phyloP scores from a whole-genome alignment of 2,113 vertebrate genomes.

The Hippolais icterina region DNA sequence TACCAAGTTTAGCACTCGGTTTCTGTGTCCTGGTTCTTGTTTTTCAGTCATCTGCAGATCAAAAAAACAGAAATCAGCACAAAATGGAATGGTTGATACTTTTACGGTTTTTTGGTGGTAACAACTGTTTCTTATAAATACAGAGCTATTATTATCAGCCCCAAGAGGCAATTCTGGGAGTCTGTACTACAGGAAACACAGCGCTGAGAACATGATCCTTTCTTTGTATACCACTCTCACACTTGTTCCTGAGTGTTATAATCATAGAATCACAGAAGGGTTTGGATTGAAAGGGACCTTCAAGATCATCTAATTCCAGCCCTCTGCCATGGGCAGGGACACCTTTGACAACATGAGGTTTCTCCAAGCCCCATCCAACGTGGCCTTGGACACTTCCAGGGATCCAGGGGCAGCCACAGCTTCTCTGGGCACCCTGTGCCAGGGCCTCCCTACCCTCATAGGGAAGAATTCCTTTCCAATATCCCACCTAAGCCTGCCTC shows the following conservation, averaged over 20 bases:
- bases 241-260: not conserved
- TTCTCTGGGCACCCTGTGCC: not conserved
- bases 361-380: not conserved
- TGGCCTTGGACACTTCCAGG: not conserved
- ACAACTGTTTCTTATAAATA: not conserved
- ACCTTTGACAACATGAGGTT: accelerated
- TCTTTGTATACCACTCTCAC: not conserved
- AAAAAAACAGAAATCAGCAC: conserved; percentile 10
- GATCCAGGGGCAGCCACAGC: not conserved
- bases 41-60: not conserved
- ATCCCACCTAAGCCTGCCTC: not conserved
- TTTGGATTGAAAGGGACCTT: not conserved
- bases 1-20: not conserved
- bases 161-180: not conserved
- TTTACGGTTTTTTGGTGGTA: not conserved
- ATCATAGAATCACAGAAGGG: not conserved
- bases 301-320: not conserved
- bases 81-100: not conserved
- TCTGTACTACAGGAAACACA: not conserved
- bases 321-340: not conserved
- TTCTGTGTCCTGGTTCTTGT: not conserved
- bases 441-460: not conserved
- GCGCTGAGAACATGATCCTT: accelerated
- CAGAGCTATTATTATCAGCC: not conserved
- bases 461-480: not conserved